Evolutionary conservation across 2,113 vertebrate species (phyloP).

Genomic region (Mesocricetus auratus): DNA sequence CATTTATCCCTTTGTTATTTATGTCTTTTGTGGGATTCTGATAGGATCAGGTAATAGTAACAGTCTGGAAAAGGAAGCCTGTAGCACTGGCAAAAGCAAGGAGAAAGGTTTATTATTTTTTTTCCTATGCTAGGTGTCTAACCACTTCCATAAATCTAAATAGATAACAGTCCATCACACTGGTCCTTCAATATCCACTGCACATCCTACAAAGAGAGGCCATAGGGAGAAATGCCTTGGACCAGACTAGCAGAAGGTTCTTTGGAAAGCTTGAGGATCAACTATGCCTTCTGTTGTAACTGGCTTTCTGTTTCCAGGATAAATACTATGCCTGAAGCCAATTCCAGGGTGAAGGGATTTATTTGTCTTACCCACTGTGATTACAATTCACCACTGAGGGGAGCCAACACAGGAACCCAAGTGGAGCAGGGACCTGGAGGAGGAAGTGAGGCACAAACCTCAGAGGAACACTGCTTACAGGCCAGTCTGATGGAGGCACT

Average conservation of each 20-base stretch:
- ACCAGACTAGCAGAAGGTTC: background rate
- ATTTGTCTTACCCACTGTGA: background rate
- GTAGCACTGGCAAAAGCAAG: background rate
- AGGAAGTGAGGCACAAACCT: background rate
- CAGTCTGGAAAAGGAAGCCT: background rate
- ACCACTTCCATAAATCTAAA: background rate
- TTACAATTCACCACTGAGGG: background rate
- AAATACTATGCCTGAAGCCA: background rate
- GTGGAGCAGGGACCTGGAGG: background rate
- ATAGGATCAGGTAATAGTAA: background rate
- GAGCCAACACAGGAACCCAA: background rate
- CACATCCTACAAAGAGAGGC: too few species aligned
- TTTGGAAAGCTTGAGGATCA: background rate
- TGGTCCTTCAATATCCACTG: too few species aligned
- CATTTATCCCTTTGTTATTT: background rate
- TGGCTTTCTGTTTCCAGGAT: background rate
- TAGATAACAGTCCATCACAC: accelerated
- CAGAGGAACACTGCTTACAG: background rate
- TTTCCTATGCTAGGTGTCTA: background rate
- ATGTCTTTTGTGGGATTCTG: too few species aligned
- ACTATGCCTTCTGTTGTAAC: background rate
- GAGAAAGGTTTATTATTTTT: background rate
- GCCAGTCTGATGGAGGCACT: background rate
- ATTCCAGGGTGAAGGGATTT: background rate
- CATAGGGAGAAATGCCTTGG: background rate